Evolutionary conservation across 2,888 invertebrate genomes (phyloP).

Genomic region (Tortrix viridana): DNA sequence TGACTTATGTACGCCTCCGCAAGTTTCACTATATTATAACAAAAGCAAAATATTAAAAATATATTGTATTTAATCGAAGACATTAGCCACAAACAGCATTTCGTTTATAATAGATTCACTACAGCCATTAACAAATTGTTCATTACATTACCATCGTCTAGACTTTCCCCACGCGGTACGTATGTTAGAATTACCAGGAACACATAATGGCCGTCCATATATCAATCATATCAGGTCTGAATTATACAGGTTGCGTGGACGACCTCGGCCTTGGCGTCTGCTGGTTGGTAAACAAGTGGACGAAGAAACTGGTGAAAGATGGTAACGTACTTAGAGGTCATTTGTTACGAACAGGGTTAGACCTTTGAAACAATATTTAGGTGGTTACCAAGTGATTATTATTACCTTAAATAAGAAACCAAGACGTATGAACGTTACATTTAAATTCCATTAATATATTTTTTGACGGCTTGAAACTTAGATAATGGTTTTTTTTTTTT

Average conservation of each 20-base stretch:
- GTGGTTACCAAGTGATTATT: too few relatives aligned
- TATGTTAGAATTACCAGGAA: slow-evolving; percentile 7
- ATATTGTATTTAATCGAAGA: not conserved
- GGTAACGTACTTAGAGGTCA: too few relatives aligned
- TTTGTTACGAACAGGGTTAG: too few relatives aligned
- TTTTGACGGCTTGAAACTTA: too few relatives aligned
- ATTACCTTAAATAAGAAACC: too few relatives aligned
- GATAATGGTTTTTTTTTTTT: too few relatives aligned
- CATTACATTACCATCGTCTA: slow-evolving; percentile 4
- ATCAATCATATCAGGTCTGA: slow-evolving; percentile 14
- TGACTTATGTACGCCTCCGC: too few relatives aligned
- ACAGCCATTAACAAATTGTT: slow-evolving; percentile 11
- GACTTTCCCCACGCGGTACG: slow-evolving; percentile 6
- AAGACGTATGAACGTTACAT: too few relatives aligned
- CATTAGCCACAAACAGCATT: not conserved
- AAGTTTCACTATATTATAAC: too few relatives aligned
- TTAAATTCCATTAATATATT: too few relatives aligned
- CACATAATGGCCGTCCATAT: not conserved
- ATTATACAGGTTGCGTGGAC: slow-evolving; percentile 1
- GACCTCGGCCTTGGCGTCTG: slow-evolving; percentile 14
- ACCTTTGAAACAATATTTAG: too few relatives aligned
- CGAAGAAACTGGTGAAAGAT: not conserved
- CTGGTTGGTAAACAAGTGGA: not conserved
- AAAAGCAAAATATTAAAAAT: too few relatives aligned
- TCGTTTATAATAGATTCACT: not conserved